Evolutionary conservation across 2,113 vertebrate species (phyloP).

Genomic region (Anarrhichthys ocellatus): DNA sequence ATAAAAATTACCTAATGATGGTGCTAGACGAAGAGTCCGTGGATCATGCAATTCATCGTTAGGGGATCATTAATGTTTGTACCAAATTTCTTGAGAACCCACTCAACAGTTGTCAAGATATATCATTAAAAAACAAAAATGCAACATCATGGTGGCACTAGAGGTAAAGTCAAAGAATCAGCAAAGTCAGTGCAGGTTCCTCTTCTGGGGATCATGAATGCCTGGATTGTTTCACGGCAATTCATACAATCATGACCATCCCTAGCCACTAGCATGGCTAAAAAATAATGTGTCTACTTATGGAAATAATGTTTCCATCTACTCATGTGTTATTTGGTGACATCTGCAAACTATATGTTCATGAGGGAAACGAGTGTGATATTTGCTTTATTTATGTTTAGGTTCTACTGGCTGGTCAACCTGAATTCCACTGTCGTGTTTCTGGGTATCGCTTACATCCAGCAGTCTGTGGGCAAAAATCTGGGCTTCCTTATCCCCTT

Average conservation of each 20-base stretch:
- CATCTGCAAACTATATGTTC: neutral
- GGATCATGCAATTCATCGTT: neutral
- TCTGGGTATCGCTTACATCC: conserved; percentile 92
- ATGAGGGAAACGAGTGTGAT: neutral
- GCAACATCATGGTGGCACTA: neutral
- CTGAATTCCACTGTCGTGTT: conserved; percentile 90
- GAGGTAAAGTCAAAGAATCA: neutral
- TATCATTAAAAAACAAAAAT: neutral
- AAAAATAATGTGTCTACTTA: neutral
- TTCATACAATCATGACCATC: neutral
- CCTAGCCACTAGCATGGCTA: neutral
- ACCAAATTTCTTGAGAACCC: neutral
- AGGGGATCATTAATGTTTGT: neutral
- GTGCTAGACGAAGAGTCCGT: neutral
- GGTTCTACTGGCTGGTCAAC: conserved; percentile 94
- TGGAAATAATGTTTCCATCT: neutral
- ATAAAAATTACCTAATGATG: neutral
- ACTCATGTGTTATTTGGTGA: neutral
- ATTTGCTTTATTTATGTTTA: conserved; percentile 60
- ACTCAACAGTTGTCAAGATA: neutral
- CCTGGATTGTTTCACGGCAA: neutral
- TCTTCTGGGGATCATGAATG: neutral
- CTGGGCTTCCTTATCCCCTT: conserved; percentile 91
- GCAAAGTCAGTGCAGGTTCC: neutral
- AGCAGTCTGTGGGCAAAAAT: conserved; percentile 88